Percentiles rank a stretch among this genome's conserved stretches.
phyloP scores from a whole-genome alignment of 2,113 vertebrate genomes.

The Cyphomyrus discorhynchus region DNA sequence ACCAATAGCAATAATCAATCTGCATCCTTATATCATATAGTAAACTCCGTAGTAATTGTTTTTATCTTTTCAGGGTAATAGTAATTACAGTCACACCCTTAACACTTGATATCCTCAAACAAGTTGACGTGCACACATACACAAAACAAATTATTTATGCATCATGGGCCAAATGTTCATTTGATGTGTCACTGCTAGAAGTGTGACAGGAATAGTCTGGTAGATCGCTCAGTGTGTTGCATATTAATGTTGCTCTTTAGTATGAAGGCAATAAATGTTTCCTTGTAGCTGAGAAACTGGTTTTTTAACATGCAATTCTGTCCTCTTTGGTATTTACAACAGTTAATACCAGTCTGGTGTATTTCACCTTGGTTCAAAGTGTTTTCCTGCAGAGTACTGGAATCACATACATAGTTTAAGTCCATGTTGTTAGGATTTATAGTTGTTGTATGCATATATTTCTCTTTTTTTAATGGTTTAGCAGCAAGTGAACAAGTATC shows the following conservation, averaged over 20 bases:
- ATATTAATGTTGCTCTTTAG: neutral
- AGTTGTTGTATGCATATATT: neutral
- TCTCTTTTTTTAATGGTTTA: neutral
- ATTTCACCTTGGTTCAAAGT: neutral
- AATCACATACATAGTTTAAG: neutral
- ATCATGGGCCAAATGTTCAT: slow-evolving; percentile 7
- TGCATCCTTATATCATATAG: neutral
- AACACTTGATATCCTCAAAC: slow-evolving; percentile 12
- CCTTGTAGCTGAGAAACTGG: neutral
- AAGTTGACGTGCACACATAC: neutral
- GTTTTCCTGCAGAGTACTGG: neutral
- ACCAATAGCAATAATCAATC: neutral
- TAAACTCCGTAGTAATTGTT: neutral
- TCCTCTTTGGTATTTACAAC: neutral
- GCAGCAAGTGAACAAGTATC: neutral
- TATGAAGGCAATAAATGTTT: neutral
- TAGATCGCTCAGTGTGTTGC: neutral
- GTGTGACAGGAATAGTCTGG: neutral
- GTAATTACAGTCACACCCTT: neutral
- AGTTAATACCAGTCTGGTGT: neutral
- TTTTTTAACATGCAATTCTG: neutral
- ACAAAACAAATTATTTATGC: slow-evolving; percentile 12
- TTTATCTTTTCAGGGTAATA: neutral
- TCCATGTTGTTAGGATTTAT: neutral
- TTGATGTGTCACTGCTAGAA: neutral